Evolutionary conservation across 2,113 vertebrate species (phyloP), one percentile per base, ranked within the genome.

Genomic region (Mobula hypostoma): DNA sequence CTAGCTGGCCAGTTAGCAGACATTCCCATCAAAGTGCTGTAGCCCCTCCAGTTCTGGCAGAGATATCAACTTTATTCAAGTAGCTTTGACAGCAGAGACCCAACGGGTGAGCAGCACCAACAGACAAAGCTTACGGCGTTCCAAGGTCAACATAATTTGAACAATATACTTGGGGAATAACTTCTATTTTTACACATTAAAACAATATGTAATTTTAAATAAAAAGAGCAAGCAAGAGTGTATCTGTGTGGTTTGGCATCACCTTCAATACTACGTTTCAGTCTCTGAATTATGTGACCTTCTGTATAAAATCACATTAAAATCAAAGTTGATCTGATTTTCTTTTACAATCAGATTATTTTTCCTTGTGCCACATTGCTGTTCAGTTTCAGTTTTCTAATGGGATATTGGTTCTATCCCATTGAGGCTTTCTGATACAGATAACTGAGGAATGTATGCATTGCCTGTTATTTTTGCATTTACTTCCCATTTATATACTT

Each of bases 401-500:
- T 63, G 2, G 32, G 32, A 17, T n/a, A 66, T 29, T 90, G 14
- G 61, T n/a, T 36, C 29, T 27, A 90, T 19, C 27, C 12, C 58
- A 68, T 19, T 32, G 61, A n/a, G 63, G 15, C 40, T 90, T 14
- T 90, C 29, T 68, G 61, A 19, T 90, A 66, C 85, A 32, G 85
- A n/a, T 36, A 68, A 68, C 66, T 32, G 17, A 27, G 12, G 58
- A 56, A 63, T 61, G 15, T 88, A 63, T 61, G 27, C 83, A 63
- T 63, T 90, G 58, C 14, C 29, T 90, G 85, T 90, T 63, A 7
- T 32, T 70, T 63, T 66, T 68, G 17, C n/a, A 68, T 90, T 61
- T 61, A n/a, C 29, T 94, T 95, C 95, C 93, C 79, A 94, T 94
- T 95, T 95, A 94, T 94, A n/a, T 95, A 94, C 95, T 94, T 94